A percentile compares a stretch with the other conserved stretches of the same genome.
Conservation (phyloP, 2,888 invertebrate genomes). For the Limnephilus lunatus region DNA sequence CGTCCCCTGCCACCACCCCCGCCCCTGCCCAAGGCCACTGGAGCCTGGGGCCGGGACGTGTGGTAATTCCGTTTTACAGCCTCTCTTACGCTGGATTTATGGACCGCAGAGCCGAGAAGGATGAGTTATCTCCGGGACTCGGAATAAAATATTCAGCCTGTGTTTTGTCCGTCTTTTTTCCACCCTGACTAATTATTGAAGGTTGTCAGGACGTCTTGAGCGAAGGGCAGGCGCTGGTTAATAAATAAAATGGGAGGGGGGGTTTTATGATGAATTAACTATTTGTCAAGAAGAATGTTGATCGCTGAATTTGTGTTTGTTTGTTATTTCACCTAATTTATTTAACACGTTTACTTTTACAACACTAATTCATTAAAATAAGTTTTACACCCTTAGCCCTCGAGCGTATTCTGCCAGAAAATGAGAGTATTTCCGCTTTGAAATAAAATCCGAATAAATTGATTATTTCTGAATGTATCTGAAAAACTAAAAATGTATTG, state of each 20-base stretch:
- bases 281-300: not conserved
- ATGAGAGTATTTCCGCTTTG: too few relatives aligned
- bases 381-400: too few relatives aligned
- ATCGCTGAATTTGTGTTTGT: not conserved
- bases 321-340: not conserved
- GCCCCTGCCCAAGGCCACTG: not conserved
- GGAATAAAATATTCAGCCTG: slow-evolving; percentile 43
- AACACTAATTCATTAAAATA: too few relatives aligned
- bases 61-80: slow-evolving; percentile 62
- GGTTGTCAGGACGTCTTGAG: slow-evolving; percentile 37
- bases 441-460: too few relatives aligned
- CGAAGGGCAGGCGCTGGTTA: not conserved
- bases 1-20: not conserved
- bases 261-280: not conserved
- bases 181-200: slow-evolving; percentile 39
- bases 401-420: too few relatives aligned
- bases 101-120: slow-evolving; percentile 50
- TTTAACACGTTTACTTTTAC: not conserved
- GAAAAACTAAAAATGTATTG: too few relatives aligned
- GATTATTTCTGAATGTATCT: too few relatives aligned
- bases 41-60: slow-evolving; percentile 47
- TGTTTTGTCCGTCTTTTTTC: slow-evolving; percentile 44
- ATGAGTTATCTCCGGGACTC: slow-evolving; percentile 45
- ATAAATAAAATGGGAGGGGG: not conserved
- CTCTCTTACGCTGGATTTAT: slow-evolving; percentile 60